A percentile compares a stretch with the other conserved stretches of the same genome.
These are phyloP conservation scores for Gymnogyps californianus DNA, from an alignment of 2,113 vertebrate genomes.

Conservation along the genomic window DNA sequence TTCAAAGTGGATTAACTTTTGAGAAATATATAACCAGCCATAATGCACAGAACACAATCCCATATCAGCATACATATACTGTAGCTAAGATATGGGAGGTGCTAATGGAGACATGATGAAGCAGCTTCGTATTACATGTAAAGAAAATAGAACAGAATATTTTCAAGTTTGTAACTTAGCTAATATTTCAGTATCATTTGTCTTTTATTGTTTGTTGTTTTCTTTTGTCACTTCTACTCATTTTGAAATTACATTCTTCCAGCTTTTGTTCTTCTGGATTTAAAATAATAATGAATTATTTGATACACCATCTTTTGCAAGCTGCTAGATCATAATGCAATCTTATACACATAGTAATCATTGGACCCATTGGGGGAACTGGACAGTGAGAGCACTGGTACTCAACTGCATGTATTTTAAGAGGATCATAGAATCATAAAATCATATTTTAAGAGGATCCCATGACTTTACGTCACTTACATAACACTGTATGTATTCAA, in stretches of 20 bases:
- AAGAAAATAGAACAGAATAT: background rate
- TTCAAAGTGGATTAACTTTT: conserved; percentile 47
- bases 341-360: background rate
- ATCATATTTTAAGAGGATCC: background rate
- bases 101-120: background rate
- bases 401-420: background rate
- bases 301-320: background rate
- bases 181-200: background rate
- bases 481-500: background rate
- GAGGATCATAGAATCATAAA: background rate
- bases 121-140: background rate
- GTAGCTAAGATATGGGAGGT: background rate
- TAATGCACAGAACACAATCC: background rate
- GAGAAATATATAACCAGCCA: conserved; percentile 6
- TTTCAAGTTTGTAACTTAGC: background rate
- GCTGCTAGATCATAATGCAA: background rate
- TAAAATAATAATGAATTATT: background rate
- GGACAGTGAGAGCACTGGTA: background rate
- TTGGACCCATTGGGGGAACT: background rate
- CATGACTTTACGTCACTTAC: background rate
- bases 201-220: background rate
- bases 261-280: background rate
- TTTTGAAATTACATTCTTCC: background rate
- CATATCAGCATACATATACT: background rate
- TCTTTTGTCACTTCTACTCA: background rate